Evolutionary conservation across 2,888 invertebrate genomes (phyloP), one percentile per base, ranked within the genome.

Genomic region (Caenorhabditis uteleia): DNA sequence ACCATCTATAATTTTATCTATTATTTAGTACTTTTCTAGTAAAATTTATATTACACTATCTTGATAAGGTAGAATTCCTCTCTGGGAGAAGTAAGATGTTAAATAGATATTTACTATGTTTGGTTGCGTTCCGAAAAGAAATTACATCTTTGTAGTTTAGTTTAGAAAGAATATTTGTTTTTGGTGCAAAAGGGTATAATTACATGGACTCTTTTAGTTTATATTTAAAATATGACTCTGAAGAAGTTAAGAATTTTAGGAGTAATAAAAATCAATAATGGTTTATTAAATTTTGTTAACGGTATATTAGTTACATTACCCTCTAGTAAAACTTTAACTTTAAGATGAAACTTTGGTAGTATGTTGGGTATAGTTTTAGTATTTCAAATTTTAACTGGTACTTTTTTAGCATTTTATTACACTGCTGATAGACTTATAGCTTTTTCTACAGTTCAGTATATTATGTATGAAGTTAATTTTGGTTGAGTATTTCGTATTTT

Each of bases 271-370:
- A 50, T 45, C 39, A 60, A 56, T 58, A 64, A 61, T 65, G 48
- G 49, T 66, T 58, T 70, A 59, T 51, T 73, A 54, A 61, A 66
- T 71, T 74, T 74, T 75, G 55, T 65, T 64, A 67, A 72, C 61
- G 64, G 57, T 44, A 61, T 75, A 45, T 34, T 72, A 23, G 55
- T 72, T 45, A 47, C 50, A 47, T 43, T 74, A 36, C 67, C 72
- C 36, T 62, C 66, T 42, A 75, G 69, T 34, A 75, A 70, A 56
- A 68, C 51, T 64, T 57, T 75, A 53, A 68, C 67, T 57, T 64
- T 75, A 57, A 56, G 56, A 49, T 84, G 84, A 77, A 83, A 84
- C 68, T 83, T 82, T 65, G 84, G 84, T 39, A 83, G 83, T 27
- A 68, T 84, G 29, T 66, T 84, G 59, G 84, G 83, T 34, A 56